Base-by-base conservation (phyloP, 1,140 invertebrate genomes). In the Drosophila elegans region DNA sequence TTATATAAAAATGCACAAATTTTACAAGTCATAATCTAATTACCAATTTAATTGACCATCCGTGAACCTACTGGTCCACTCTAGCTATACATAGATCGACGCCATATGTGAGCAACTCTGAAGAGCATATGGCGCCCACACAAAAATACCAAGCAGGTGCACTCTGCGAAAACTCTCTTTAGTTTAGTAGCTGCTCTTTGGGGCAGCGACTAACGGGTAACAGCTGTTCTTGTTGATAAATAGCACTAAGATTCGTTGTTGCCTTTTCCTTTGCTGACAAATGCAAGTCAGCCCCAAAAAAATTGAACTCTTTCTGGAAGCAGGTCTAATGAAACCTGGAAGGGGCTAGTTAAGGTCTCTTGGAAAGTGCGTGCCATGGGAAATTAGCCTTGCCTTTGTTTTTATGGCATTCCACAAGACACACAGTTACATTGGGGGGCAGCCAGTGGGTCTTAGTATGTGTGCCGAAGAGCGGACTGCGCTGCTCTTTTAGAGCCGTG, bases 211-310 rank as follows among this genome's bases (percentile, higher is more conserved):
- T 56, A 74, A 69, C n/a, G 36, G 36, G 34, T 41, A 75, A 75
- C 71, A 74, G 74, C 69, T 79, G 61, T 63, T 69, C 42, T 62
- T 84, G 76, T 79, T 78, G 59, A 73, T 78, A 66, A 56, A 51
- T 73, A 66, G 7, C 44, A 36, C 0, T 36, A 11, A 11, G 9
- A 52, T 34, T 60, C 52, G 9, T 77, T 63, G 51, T 77, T 57
- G 64, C 39, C 34, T n/a, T 55, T 27, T 38, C 3, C 5, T 16
- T 9, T 34, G 29, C 29, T 34, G 44, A 34, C 46, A 66, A 73
- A 36, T 66, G 66, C 62, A 78, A 60, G 36, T 63, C 57, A 42
- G 32, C 27, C 4, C 39, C 32, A 48, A 36, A 41, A 55, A 67
- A 42, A 45, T 25, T 11, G 13, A 29, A 13, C 25, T 32, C 29